Evolutionary conservation across 2,888 invertebrate species (phyloP).

Genomic region (Ophion ventricosus): DNA sequence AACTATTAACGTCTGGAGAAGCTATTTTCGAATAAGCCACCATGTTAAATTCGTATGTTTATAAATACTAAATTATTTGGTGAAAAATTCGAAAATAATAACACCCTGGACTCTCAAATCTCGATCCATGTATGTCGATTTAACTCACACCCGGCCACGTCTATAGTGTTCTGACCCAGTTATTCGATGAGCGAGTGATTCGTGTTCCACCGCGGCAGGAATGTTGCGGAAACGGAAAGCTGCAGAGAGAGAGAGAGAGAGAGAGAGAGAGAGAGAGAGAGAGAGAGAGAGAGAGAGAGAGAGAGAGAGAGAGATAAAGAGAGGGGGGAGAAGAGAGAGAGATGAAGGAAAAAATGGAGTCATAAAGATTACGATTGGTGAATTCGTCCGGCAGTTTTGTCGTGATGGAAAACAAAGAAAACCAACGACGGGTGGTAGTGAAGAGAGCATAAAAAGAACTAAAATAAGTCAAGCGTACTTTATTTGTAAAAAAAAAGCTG

Average conservation of each 20-base stretch:
- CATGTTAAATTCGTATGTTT: no score
- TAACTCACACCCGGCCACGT: not conserved
- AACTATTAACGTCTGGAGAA: no score
- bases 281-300: not conserved
- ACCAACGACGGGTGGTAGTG: slow-evolving; percentile 30
- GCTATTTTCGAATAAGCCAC: no score
- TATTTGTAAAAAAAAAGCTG: slow-evolving; percentile 4
- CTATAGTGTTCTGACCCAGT: slow-evolving; percentile 61
- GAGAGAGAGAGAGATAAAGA: slow-evolving; percentile 47
- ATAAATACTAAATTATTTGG: no score
- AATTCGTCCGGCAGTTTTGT: not conserved
- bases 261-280: not conserved
- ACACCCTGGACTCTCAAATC: not conserved
- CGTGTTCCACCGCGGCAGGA: slow-evolving; percentile 13
- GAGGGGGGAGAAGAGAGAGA: not conserved
- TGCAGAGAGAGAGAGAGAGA: slow-evolving; percentile 43
- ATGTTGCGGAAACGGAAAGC: slow-evolving; percentile 57
- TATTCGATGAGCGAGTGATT: slow-evolving; percentile 39
- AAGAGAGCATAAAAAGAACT: slow-evolving; percentile 21
- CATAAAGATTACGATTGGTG: slow-evolving; percentile 28
- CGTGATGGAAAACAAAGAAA: slow-evolving; percentile 21
- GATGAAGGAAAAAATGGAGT: slow-evolving; percentile 49
- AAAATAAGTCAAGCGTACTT: slow-evolving; percentile 28
- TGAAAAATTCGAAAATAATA: no score
- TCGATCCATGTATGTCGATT: not conserved